Conservation (phyloP, 1,140 invertebrate genomes). For the Mesaphorura yosii region DNA sequence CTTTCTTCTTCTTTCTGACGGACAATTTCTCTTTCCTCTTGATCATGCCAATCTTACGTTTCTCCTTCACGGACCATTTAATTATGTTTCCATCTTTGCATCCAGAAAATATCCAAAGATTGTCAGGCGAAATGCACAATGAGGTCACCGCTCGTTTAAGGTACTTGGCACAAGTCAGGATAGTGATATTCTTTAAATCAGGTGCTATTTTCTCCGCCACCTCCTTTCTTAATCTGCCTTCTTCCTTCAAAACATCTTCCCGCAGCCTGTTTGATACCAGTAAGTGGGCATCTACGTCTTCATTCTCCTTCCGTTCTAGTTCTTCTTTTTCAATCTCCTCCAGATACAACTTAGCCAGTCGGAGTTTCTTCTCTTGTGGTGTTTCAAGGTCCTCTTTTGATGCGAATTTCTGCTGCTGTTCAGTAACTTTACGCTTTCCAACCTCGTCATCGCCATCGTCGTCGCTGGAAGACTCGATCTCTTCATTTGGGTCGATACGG, state of each 20-base stretch:
- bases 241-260: conserved; percentile 72
- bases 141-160: conserved; percentile 71
- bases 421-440: conserved; percentile 1
- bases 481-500: conserved; percentile 17
- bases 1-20: conserved; percentile 37
- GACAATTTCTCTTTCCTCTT: conserved; percentile 27
- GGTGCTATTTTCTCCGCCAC: conserved; percentile 52
- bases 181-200: conserved; percentile 38
- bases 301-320: conserved; percentile 51
- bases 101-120: conserved; percentile 61
- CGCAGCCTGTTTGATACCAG: conserved; percentile 48
- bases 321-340: conserved; percentile 73
- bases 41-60: conserved; percentile 40
- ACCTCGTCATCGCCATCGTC: background rate
- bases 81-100: conserved; percentile 79
- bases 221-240: conserved; percentile 59
- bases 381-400: conserved; percentile 61
- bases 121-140: conserved; percentile 62
- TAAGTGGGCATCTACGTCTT: conserved; percentile 51
- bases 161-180: conserved; percentile 51
- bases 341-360: conserved; percentile 78
- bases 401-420: background rate
- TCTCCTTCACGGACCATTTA: conserved; percentile 56
- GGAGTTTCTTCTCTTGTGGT: conserved; percentile 74
- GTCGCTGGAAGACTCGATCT: conserved; percentile 7